Percentiles rank a stretch among this genome's conserved stretches.
Evolutionary conservation across 2,113 vertebrate species (phyloP).

Genomic region (Ornithorhynchus anatinus): DNA sequence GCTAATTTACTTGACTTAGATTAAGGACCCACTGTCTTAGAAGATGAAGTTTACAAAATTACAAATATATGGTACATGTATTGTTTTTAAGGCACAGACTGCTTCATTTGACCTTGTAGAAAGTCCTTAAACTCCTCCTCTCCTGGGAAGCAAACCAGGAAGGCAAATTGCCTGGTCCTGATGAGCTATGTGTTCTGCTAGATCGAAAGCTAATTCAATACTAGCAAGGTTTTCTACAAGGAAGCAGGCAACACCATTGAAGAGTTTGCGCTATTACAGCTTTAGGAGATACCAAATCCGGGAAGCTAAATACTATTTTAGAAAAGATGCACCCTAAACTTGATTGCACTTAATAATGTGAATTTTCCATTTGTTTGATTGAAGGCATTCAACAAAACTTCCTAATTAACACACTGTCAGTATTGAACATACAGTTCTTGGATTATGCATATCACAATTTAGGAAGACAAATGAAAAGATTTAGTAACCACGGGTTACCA

Average conservation of each 20-base stretch:
- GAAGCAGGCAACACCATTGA: slow-evolving; percentile 7
- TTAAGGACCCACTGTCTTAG: not conserved
- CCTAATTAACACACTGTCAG: not conserved
- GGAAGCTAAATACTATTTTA: slow-evolving; percentile 38
- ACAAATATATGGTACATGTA: not conserved
- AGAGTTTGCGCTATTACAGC: slow-evolving; percentile 21
- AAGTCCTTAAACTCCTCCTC: slow-evolving; percentile 53
- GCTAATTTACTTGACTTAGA: too few relatives aligned
- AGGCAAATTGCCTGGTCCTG: slow-evolving; percentile 35
- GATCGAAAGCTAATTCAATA: slow-evolving; percentile 52
- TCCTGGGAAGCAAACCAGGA: slow-evolving; percentile 52
- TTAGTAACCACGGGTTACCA: not conserved
- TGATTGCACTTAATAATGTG: slow-evolving; percentile 6
- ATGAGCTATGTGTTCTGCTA: slow-evolving; percentile 22
- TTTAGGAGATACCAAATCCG: slow-evolving; percentile 8
- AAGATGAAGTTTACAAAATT: not conserved
- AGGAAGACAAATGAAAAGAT: not conserved
- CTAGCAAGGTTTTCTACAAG: slow-evolving; percentile 11
- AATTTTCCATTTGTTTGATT: not conserved
- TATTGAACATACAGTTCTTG: slow-evolving; percentile 8
- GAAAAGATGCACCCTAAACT: slow-evolving; percentile 12
- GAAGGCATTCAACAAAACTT: not conserved
- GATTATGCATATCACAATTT: not conserved
- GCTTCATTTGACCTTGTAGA: slow-evolving; percentile 60
- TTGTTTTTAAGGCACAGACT: slow-evolving; percentile 27